Conservation (phyloP, 2,797 vertebrate genomes). For the Sibirionetta formosa region DNA sequence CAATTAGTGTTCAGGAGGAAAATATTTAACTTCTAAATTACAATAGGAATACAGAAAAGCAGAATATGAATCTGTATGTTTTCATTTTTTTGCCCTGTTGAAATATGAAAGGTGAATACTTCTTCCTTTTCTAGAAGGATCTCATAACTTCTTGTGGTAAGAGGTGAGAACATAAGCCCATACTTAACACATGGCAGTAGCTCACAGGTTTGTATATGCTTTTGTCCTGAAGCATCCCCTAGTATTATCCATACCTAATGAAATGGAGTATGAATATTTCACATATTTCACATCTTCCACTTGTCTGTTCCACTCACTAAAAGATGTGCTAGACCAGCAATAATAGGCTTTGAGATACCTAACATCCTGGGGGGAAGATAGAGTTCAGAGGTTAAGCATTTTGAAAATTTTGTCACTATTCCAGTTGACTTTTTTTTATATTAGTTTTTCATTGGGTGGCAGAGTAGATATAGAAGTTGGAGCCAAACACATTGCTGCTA, state of each 20-base stretch:
- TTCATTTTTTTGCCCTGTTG: not conserved
- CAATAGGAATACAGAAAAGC: not conserved
- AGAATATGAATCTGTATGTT: not conserved
- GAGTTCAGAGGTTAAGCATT: not conserved
- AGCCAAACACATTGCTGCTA: not conserved
- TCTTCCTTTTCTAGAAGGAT: not conserved
- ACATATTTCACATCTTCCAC: not conserved
- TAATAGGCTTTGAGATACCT: not conserved
- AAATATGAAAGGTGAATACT: not conserved
- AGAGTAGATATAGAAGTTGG: not conserved
- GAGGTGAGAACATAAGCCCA: not conserved
- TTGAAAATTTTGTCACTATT: not conserved
- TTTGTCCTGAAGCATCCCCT: not conserved
- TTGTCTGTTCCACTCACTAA: not conserved
- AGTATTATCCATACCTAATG: not conserved
- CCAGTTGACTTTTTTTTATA: not conserved
- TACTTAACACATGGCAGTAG: not conserved
- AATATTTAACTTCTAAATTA: not conserved
- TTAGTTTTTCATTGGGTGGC: not conserved
- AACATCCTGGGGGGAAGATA: not conserved
- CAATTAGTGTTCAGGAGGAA: not conserved
- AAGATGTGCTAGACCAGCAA: not conserved
- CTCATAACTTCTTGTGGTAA: not conserved
- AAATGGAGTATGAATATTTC: not conserved
- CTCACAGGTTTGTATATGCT: not conserved